Evolutionary conservation across 2,888 invertebrate species (phyloP).

Genomic region (Cataglyphis albicans): DNA sequence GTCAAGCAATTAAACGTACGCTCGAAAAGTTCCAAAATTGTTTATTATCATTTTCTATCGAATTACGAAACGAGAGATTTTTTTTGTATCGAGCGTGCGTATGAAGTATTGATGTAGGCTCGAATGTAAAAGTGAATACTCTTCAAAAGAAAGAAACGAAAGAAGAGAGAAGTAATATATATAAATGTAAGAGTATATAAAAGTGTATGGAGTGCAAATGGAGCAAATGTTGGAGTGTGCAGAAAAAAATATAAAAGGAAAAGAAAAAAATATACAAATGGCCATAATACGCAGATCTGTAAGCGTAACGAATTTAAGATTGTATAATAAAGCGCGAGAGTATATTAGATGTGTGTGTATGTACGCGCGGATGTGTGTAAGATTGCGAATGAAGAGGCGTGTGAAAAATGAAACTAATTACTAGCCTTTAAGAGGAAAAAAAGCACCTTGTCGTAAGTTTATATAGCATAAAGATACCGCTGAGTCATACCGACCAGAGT

Average conservation of each 20-base stretch:
- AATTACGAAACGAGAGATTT: background rate
- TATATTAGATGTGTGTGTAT: background rate
- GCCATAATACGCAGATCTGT: conserved; percentile 73
- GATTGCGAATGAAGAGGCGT: background rate
- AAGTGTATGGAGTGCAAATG: background rate
- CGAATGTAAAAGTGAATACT: conserved; percentile 21
- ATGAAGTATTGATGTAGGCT: conserved; percentile 6
- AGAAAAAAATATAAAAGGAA: conserved; percentile 52
- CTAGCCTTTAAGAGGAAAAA: conserved; percentile 70
- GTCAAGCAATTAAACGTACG: conserved; percentile 29
- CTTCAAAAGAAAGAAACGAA: background rate
- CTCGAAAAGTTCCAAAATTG: conserved; percentile 28
- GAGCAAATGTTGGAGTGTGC: conserved; percentile 23
- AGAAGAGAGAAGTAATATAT: conserved; percentile 34
- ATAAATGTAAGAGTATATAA: conserved; percentile 35
- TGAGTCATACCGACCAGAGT: conserved; percentile 54
- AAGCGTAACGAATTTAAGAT: conserved; percentile 60
- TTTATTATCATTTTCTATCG: conserved; percentile 17
- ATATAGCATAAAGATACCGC: conserved; percentile 52
- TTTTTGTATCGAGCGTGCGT: conserved; percentile 41
- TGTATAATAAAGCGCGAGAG: conserved; percentile 33
- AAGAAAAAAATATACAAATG: conserved; percentile 65
- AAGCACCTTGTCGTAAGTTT: conserved; percentile 60
- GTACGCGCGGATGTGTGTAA: background rate
- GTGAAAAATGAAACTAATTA: conserved; percentile 65